Conservation (phyloP, 2,113 vertebrate genomes). For the Notarius lentiginosus region DNA sequence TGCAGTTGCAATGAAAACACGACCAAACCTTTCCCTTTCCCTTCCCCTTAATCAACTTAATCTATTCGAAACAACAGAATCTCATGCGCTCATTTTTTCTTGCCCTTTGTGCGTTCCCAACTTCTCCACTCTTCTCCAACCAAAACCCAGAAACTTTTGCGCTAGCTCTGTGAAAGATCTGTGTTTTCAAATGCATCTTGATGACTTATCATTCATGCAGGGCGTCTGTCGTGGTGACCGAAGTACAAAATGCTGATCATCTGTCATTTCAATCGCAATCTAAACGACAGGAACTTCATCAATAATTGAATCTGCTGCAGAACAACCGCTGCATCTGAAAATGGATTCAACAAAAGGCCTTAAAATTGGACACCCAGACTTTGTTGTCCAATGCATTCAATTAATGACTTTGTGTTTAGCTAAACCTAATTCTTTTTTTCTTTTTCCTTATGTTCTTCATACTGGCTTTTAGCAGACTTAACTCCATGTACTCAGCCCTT, state of each 20-base stretch:
- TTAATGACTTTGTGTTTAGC: background rate
- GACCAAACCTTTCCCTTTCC: background rate
- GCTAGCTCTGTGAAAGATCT: background rate
- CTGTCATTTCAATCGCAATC: background rate
- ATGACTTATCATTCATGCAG: background rate
- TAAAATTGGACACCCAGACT: background rate
- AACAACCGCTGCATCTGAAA: background rate
- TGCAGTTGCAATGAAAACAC: background rate
- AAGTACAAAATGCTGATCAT: background rate
- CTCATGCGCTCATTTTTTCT: background rate
- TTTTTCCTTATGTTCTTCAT: background rate
- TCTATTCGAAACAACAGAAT: background rate
- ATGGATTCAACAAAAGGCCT: background rate
- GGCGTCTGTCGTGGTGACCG: too few relatives aligned
- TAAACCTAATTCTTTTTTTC: background rate
- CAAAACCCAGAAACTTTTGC: background rate
- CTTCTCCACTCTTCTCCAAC: background rate
- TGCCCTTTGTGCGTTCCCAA: background rate
- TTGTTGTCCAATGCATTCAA: background rate
- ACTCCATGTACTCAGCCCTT: background rate
- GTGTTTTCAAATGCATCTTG: background rate
- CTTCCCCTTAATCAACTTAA: background rate
- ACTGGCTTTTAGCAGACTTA: background rate
- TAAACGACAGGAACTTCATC: background rate
- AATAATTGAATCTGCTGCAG: background rate